Conservation (phyloP, 2,888 invertebrate genomes). For the Cheilosia impressa region DNA sequence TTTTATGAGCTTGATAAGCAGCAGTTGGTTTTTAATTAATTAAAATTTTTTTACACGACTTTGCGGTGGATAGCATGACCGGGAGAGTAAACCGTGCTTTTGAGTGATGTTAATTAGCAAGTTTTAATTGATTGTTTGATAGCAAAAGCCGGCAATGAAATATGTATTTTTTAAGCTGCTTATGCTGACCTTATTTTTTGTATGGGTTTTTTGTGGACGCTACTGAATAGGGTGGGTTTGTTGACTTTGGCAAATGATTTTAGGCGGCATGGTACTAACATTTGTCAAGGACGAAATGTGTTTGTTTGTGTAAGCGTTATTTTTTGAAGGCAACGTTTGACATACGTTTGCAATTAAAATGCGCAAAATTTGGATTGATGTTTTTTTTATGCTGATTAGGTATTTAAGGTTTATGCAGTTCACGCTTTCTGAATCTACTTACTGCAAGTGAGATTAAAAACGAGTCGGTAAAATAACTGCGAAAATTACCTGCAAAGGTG, state of each 20-base stretch:
- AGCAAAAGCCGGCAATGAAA: background rate
- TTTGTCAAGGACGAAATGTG: too few species aligned
- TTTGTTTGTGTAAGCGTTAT: too few species aligned
- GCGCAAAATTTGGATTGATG: too few species aligned
- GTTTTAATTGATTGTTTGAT: constrained; percentile 38
- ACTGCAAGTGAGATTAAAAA: too few species aligned
- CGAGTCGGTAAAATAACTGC: too few species aligned
- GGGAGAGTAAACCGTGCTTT: background rate
- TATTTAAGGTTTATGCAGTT: too few species aligned
- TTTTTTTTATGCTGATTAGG: too few species aligned
- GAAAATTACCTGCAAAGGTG: too few species aligned
- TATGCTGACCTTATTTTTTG: constrained; percentile 15
- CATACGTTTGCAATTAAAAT: too few species aligned
- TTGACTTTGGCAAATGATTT: background rate
- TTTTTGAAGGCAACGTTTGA: too few species aligned
- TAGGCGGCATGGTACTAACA: too few species aligned
- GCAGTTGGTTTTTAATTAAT: constrained; percentile 66
- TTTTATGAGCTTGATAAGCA: constrained; percentile 52
- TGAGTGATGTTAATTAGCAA: constrained; percentile 47
- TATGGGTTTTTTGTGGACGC: constrained; percentile 20
- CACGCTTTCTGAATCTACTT: too few species aligned
- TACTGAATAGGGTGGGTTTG: background rate
- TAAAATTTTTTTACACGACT: constrained; percentile 4
- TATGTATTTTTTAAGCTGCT: background rate
- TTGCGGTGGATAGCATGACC: background rate